Percentiles rank a stretch among this genome's conserved stretches.
phyloP scores from a whole-genome alignment of 2,113 vertebrate genomes.

The Falco punctatus region DNA sequence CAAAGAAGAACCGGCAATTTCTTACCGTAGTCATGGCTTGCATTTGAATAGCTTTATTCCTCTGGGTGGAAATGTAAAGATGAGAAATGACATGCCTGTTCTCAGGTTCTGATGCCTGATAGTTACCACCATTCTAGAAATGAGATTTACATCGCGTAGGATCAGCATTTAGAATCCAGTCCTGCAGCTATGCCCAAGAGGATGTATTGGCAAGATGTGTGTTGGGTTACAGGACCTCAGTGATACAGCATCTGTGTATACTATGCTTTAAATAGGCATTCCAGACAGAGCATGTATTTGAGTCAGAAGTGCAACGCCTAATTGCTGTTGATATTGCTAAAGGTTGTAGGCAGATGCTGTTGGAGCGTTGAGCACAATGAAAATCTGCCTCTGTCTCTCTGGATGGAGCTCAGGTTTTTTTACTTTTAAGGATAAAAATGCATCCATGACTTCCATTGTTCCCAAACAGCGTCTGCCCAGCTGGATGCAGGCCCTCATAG shows the following conservation, averaged over 20 bases:
- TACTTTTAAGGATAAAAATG: neutral
- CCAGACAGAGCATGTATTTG: neutral
- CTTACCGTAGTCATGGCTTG: neutral
- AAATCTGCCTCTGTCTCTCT: neutral
- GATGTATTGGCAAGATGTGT: neutral
- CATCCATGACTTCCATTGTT: neutral
- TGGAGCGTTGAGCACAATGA: neutral
- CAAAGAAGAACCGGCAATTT: neutral
- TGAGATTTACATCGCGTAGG: neutral
- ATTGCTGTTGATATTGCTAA: neutral
- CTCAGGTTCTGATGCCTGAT: constrained; percentile 19
- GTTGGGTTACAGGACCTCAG: neutral
- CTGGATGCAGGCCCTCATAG: neutral
- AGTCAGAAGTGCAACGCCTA: neutral
- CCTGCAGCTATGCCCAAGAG: neutral
- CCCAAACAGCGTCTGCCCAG: neutral
- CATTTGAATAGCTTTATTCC: neutral
- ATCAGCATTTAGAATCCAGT: neutral
- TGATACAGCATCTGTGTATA: neutral
- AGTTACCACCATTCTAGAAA: constrained; percentile 39
- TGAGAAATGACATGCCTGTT: neutral
- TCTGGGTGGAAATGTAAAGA: neutral
- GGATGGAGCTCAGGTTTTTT: neutral
- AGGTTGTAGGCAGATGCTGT: neutral
- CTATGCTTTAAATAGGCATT: neutral